These are phyloP conservation scores for Abrostola tripartita DNA, from an alignment of 2,888 invertebrate genomes.

Conservation along the genomic window DNA sequence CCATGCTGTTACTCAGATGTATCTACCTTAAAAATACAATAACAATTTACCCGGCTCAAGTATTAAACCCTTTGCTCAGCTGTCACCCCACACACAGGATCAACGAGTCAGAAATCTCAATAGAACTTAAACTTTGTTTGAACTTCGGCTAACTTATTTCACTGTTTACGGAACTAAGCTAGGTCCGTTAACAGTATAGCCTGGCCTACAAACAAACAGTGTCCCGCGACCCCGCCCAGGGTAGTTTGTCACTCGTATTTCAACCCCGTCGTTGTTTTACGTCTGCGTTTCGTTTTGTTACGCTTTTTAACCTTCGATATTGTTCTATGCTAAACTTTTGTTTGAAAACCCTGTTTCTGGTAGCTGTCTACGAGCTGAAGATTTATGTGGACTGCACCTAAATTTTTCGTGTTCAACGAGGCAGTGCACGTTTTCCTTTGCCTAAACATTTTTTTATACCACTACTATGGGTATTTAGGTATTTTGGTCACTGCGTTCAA, in stretches of 20 bases:
- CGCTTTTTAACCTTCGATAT: slow-evolving; percentile 66
- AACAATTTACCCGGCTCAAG: too few relatives aligned
- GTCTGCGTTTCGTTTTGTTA: slow-evolving; percentile 61
- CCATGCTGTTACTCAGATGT: too few relatives aligned
- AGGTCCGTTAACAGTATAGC: slow-evolving; percentile 23
- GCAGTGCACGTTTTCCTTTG: slow-evolving; percentile 2
- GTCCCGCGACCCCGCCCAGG: slow-evolving; percentile 55
- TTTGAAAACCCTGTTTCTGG: slow-evolving; percentile 28
- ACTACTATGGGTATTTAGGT: too few relatives aligned
- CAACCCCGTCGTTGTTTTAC: slow-evolving; percentile 65
- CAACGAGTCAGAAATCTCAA: too few relatives aligned
- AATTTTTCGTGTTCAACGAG: slow-evolving; percentile 12
- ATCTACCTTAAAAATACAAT: too few relatives aligned
- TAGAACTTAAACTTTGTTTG: too few relatives aligned
- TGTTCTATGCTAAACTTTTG: slow-evolving; percentile 53
- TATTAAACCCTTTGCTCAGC: too few relatives aligned
- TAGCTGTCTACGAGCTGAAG: slow-evolving; percentile 25
- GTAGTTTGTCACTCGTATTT: slow-evolving; percentile 72
- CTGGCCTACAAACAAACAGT: slow-evolving; percentile 65
- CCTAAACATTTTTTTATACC: neutral
- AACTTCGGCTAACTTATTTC: neutral
- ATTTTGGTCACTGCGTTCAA: too few relatives aligned
- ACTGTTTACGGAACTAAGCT: slow-evolving; percentile 1
- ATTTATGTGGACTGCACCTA: slow-evolving; percentile 38
- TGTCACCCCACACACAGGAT: too few relatives aligned